A percentile compares a stretch with the other conserved stretches of the same genome.
Conservation (phyloP, 53 echinoderm and acorn worm species). For the Arbacia lixula region DNA sequence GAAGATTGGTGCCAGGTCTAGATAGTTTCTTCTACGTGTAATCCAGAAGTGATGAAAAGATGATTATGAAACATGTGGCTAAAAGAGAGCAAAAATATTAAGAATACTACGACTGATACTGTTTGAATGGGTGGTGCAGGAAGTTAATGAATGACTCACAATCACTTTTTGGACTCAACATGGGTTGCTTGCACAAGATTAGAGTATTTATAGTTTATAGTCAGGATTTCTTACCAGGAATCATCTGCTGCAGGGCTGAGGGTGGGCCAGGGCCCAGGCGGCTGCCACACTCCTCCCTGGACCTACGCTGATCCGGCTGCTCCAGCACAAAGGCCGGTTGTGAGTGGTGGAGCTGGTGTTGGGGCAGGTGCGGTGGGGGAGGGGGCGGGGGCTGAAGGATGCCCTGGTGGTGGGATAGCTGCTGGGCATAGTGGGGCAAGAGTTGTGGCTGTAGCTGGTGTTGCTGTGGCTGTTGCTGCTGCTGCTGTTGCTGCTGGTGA, state of each 20-base stretch:
- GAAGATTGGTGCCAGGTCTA: no score
- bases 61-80: no score
- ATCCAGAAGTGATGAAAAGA: no score
- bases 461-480: not conserved
- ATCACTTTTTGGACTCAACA: no score
- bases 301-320: constrained; percentile 6
- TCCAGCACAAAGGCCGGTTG: constrained; percentile 41
- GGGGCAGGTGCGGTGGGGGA: constrained; percentile 35
- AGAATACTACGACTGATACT: no score
- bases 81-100: no score
- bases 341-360: constrained; percentile 36
- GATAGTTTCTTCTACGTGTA: no score
- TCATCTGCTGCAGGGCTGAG: constrained; percentile 32
- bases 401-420: constrained; percentile 37
- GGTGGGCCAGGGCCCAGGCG: constrained; percentile 10
- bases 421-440: constrained; percentile 48
- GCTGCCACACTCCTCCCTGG: constrained; percentile 21
- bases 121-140: no score
- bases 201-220: no score
- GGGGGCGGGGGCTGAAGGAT: no score
- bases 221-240: constrained; percentile 6
- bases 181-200: no score
- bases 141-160: no score
- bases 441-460: not conserved
- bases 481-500: constrained; percentile 25